These are phyloP conservation scores for Cercopithecus mitis DNA, from an alignment of 2,797 vertebrate genomes.

Conservation along the genomic window DNA sequence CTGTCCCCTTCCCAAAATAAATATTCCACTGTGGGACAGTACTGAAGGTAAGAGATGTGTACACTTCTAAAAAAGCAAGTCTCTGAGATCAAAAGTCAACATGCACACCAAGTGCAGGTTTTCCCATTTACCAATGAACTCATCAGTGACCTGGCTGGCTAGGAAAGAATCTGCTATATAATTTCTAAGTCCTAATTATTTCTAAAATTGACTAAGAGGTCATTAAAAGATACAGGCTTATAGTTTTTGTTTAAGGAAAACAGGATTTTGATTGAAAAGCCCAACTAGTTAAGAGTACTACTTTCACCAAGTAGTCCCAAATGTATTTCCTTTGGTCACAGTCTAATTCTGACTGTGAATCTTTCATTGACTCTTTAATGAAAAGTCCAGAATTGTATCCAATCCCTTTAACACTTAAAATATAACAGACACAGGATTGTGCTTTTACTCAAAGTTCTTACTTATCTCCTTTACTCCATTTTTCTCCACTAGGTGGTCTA, in stretches of 20 bases:
- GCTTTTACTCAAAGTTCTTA: slow-evolving; percentile 76
- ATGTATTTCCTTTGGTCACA: background rate
- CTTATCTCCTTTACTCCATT: slow-evolving; percentile 99
- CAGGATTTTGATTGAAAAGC: background rate
- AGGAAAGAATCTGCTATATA: background rate
- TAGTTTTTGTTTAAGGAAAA: background rate
- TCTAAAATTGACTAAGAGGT: background rate
- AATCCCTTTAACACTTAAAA: background rate
- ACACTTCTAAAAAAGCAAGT: background rate
- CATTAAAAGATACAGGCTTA: background rate
- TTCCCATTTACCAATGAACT: background rate
- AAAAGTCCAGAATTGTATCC: background rate
- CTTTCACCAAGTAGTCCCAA: background rate
- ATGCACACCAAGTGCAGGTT: background rate
- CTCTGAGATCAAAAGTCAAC: background rate
- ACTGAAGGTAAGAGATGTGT: background rate
- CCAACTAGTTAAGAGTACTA: background rate
- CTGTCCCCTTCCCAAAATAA: background rate
- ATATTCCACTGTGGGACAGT: background rate
- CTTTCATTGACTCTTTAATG: background rate
- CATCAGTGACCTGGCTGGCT: background rate
- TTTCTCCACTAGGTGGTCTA: slow-evolving; percentile 91
- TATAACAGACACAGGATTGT: background rate
- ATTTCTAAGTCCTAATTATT: background rate
- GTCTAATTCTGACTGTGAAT: background rate